Conservation (phyloP, 2,113 vertebrate genomes). For the Ibidorhyncha struthersii region DNA sequence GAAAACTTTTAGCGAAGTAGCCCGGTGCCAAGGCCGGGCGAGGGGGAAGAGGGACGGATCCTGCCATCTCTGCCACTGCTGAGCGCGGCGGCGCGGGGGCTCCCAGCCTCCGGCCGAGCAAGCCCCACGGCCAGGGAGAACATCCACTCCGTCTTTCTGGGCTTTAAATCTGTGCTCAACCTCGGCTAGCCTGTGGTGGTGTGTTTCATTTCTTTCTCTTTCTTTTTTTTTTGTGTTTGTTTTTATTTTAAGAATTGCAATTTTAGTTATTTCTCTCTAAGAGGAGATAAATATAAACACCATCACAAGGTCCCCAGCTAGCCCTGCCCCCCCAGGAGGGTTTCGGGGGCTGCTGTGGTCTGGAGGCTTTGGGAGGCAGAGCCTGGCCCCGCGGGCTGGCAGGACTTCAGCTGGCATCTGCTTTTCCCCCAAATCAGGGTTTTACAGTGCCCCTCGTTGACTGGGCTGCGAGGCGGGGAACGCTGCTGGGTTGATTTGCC, state of each 20-base stretch:
- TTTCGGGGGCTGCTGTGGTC: neutral
- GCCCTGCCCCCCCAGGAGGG: too few relatives aligned
- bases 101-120: neutral
- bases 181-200: neutral
- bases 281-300: neutral
- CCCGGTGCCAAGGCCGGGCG: neutral
- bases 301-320: rapidly evolving
- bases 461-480: neutral
- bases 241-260: neutral
- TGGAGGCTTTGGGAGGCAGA: neutral
- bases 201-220: neutral
- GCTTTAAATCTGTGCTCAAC: neutral
- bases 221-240: neutral
- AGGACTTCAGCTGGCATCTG: neutral
- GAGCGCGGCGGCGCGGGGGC: neutral
- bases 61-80: neutral
- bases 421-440: neutral
- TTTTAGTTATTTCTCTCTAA: neutral
- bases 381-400: neutral
- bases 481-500: neutral
- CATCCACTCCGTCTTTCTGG: neutral
- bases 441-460: neutral
- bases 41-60: neutral
- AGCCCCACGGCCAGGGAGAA: neutral
- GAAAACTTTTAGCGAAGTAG: slow-evolving; percentile 35